These are phyloP conservation scores for Lophotriccus pileatus DNA, from an alignment of 2,797 vertebrate species.

Conservation along the genomic window DNA sequence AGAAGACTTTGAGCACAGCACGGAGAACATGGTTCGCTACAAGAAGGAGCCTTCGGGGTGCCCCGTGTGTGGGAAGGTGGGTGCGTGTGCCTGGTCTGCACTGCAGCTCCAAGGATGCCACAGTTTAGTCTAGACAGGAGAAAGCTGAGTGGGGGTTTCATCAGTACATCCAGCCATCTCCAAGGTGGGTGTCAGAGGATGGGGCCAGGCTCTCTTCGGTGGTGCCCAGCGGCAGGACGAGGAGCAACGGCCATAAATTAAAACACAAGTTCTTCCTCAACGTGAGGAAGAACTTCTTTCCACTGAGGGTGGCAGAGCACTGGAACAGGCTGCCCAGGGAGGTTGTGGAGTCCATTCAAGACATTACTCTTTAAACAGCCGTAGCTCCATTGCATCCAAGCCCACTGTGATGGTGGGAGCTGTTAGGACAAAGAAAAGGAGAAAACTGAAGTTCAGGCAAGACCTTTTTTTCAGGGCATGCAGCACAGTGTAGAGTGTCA, in stretches of 20 bases:
- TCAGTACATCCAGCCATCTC: neutral
- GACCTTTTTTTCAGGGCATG: neutral
- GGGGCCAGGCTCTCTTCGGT: neutral
- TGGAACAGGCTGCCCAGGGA: neutral
- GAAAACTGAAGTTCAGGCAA: neutral
- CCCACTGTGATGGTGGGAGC: neutral
- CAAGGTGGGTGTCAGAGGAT: neutral
- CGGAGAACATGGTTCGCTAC: conserved; percentile 91
- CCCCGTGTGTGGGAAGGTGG: conserved; percentile 95
- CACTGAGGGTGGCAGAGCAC: neutral
- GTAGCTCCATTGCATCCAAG: neutral
- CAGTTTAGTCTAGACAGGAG: neutral
- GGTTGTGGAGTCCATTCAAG: neutral
- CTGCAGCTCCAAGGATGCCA: neutral
- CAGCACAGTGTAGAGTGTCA: neutral
- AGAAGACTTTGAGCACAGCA: conserved; percentile 89
- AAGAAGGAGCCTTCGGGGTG: conserved; percentile 96
- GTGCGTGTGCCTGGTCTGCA: neutral
- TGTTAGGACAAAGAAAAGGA: neutral
- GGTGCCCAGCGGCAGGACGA: accelerated
- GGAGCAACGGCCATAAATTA: neutral
- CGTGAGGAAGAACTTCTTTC: neutral
- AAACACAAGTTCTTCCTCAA: neutral
- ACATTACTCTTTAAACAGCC: neutral
- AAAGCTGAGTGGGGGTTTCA: neutral